Evolutionary conservation across 2,888 invertebrate genomes (phyloP).

Genomic region (Parnassius glacialis): DNA sequence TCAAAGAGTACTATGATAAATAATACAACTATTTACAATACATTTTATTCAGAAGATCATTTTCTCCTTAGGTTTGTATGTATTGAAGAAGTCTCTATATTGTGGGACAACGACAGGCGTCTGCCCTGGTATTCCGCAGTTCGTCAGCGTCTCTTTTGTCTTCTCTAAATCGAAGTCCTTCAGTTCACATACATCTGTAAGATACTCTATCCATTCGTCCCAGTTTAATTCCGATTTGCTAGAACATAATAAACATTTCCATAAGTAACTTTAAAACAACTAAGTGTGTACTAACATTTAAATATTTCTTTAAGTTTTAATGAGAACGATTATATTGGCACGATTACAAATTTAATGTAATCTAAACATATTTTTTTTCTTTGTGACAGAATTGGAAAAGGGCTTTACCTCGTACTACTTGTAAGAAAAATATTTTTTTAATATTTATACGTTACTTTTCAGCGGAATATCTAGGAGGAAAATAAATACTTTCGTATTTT

Average conservation of each 20-base stretch:
- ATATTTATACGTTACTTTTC: too few relatives aligned
- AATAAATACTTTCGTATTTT: too few relatives aligned
- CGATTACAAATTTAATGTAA: too few relatives aligned
- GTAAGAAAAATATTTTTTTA: too few relatives aligned
- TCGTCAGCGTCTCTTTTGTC: conserved; percentile 44
- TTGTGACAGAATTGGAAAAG: too few relatives aligned
- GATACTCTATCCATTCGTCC: conserved; percentile 55
- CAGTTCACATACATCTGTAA: conserved; percentile 48
- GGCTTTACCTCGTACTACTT: too few relatives aligned
- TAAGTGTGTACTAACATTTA: too few relatives aligned
- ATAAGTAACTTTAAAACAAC: too few relatives aligned
- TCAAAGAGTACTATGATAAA: neutral
- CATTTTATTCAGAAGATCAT: conserved; percentile 29
- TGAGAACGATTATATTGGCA: too few relatives aligned
- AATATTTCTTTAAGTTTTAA: too few relatives aligned
- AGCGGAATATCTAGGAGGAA: too few relatives aligned
- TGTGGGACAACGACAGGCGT: conserved; percentile 48
- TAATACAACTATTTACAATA: neutral
- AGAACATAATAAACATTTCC: conserved; percentile 33
- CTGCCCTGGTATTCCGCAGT: conserved; percentile 62
- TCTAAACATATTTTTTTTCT: too few relatives aligned
- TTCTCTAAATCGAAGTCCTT: conserved; percentile 46
- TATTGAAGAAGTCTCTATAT: conserved; percentile 54
- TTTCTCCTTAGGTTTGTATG: conserved; percentile 54
- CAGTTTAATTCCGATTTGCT: conserved; percentile 59